Percentiles rank a stretch among this genome's conserved stretches.
Conservation (phyloP, 2,113 vertebrate genomes). For the Cyprinus carpio region DNA sequence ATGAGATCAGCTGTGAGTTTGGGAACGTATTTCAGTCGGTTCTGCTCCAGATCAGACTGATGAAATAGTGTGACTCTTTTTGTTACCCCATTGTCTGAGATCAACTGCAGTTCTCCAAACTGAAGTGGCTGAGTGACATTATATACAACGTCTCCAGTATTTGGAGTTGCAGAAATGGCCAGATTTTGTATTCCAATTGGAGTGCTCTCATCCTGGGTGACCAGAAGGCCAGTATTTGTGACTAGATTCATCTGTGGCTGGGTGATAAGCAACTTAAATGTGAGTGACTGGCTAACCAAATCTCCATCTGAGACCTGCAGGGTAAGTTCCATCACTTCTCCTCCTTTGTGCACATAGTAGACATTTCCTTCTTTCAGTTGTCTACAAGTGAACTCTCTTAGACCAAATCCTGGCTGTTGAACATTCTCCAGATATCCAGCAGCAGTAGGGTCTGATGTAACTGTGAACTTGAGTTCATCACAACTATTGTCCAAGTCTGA, state of each 20-base stretch:
- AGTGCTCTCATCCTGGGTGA: slow-evolving; percentile 76
- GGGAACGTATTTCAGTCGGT: slow-evolving; percentile 81
- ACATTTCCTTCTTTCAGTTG: slow-evolving; percentile 85
- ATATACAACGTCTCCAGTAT: slow-evolving; percentile 79
- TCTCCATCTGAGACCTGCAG: slow-evolving; percentile 82
- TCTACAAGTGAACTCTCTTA: slow-evolving; percentile 87
- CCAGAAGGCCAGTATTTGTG: slow-evolving; percentile 81
- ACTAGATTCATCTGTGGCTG: slow-evolving; percentile 77
- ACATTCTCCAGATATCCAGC: slow-evolving; percentile 80
- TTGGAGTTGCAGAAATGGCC: slow-evolving; percentile 78
- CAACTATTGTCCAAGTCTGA: slow-evolving; percentile 84
- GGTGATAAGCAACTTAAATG: slow-evolving; percentile 77
- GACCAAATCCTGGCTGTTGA: slow-evolving; percentile 76
- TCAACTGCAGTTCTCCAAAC: slow-evolving; percentile 85
- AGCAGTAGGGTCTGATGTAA: slow-evolving; percentile 68
- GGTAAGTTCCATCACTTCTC: slow-evolving; percentile 71
- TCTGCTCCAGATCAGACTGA: slow-evolving; percentile 86
- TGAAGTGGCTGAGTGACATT: slow-evolving; percentile 73
- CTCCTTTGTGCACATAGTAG: slow-evolving; percentile 82
- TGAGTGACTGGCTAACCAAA: slow-evolving; percentile 73
- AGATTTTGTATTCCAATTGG: slow-evolving; percentile 81
- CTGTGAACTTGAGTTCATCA: slow-evolving; percentile 79
- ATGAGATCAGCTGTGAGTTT: slow-evolving; percentile 72
- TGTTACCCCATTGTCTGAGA: slow-evolving; percentile 74
- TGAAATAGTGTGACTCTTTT: slow-evolving; percentile 79